Evolutionary conservation across 2,113 vertebrate species (phyloP), one percentile per base, ranked within the genome.

Genomic region (Neolamprologus modestus): DNA sequence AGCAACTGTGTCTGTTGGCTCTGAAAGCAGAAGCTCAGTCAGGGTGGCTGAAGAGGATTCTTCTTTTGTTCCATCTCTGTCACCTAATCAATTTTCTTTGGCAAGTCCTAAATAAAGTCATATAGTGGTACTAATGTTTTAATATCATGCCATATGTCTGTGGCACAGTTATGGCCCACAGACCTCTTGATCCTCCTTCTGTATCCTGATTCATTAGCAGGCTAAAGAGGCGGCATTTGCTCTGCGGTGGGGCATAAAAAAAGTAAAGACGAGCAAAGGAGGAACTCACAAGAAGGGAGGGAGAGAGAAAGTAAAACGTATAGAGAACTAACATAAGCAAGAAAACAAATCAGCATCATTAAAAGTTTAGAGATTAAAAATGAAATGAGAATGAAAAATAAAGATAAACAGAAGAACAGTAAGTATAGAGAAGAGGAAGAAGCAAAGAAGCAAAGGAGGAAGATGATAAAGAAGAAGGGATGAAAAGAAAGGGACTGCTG

Each of bases 121-220:
- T 94, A 95, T 90, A 96, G 95, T 96, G 96, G 96, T 96, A 96
- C 94, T 97, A 96, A 97, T 97, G 94, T 96, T 96, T 96, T 95
- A 95, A 96, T 96, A 95, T 92, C 96, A 86, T 90, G 42, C 96
- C 96, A 96, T 95, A 95, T 96, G 95, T 96, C 92, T 88, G 92
- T 86, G 89, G 91, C 94, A 95, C 92, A 89, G 92, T 88, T 87
- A 89, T 81, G 83, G 89, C 84, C 66, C 78, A 81, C 24, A 92
- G 87, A 89, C 90, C 88, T 79, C 80, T 88, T 79, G 91, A 89
- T 85, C 88, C 92, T 37, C 93, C 93, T 88, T 92, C 89, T 89
- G 88, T 40, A 90, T 86, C 82, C 55, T 63, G 88, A 94, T 93
- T 95, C 92, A 92, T 92, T 86, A 90, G 81, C 78, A 79, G 89